Evolutionary conservation across 2,113 vertebrate species (phyloP).

Genomic region (Apeltes quadracus): DNA sequence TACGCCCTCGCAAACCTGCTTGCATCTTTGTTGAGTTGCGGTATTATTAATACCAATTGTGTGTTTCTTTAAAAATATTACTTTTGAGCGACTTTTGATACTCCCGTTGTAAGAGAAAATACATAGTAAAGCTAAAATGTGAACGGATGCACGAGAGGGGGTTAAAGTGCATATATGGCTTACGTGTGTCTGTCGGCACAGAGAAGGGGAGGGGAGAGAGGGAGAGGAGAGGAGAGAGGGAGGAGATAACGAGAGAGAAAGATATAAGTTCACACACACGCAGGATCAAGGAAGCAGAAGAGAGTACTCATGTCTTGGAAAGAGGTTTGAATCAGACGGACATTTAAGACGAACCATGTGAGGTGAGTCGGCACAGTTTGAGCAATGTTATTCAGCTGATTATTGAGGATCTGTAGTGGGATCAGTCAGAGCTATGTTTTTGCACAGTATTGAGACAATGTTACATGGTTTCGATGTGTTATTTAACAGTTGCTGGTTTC

Average conservation of each 20-base stretch:
- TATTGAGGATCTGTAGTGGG: neutral
- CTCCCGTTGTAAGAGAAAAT: neutral
- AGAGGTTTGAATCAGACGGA: slow-evolving; percentile 7
- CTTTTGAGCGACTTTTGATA: neutral
- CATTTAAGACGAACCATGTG: slow-evolving; percentile 27
- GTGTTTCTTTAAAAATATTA: neutral
- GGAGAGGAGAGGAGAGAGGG: neutral
- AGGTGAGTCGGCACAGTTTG: slow-evolving; percentile 55
- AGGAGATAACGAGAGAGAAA: neutral
- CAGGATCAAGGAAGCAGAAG: slow-evolving; percentile 33
- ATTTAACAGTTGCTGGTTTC: neutral
- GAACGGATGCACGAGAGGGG: slow-evolving; percentile 7
- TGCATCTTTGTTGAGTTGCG: neutral
- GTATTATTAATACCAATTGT: neutral
- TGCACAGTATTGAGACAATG: neutral
- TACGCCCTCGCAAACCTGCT: neutral
- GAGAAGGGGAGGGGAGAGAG: neutral
- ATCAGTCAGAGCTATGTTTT: neutral
- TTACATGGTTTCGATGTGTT: neutral
- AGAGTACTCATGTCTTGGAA: neutral
- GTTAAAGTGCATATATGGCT: slow-evolving; percentile 10
- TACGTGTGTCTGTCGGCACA: neutral
- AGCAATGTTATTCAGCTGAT: neutral
- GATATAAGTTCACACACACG: slow-evolving; percentile 12
- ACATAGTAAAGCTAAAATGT: neutral